Conservation (phyloP, 1,140 invertebrate genomes). For the Hylaeus volcanicus region DNA sequence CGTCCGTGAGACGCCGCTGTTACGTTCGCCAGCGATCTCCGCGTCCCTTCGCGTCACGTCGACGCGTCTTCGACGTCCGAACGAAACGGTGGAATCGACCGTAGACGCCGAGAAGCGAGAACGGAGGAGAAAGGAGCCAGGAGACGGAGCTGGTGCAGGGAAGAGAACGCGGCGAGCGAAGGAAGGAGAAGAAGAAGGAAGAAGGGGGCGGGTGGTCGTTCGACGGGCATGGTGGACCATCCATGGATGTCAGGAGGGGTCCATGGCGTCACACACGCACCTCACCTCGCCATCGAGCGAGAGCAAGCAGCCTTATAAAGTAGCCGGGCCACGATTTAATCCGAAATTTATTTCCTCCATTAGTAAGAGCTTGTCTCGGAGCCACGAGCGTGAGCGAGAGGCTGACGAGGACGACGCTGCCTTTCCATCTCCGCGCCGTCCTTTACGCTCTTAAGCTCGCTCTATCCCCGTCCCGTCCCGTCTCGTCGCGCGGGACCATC, state of each 20-base stretch:
- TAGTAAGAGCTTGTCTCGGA: conserved; percentile 80
- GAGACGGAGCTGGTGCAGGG: neutral
- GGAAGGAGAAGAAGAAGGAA: conserved; percentile 42
- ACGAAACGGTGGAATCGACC: conserved; percentile 1
- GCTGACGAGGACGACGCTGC: conserved; percentile 74
- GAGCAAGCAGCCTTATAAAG: conserved; percentile 77
- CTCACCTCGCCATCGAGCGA: conserved; percentile 58
- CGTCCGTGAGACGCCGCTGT: too few relatives aligned
- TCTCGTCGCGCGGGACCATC: conserved; percentile 65
- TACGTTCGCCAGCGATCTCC: neutral
- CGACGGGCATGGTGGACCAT: conserved; percentile 62
- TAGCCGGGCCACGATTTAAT: conserved; percentile 81
- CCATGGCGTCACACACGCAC: conserved; percentile 68
- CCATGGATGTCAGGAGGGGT: conserved; percentile 65
- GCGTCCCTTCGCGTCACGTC: neutral
- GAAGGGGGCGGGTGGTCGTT: conserved; percentile 49
- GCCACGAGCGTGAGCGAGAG: conserved; percentile 77
- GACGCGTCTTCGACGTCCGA: neutral
- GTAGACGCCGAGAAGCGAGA: neutral
- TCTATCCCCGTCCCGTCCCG: conserved; percentile 24
- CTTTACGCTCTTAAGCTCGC: conserved; percentile 3
- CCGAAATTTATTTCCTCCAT: conserved; percentile 81
- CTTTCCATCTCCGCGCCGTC: conserved; percentile 48
- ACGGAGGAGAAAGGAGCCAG: neutral
- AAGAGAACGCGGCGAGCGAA: conserved; percentile 27